Percentiles rank a stretch among this genome's conserved stretches.
phyloP scores from a whole-genome alignment of 2,888 invertebrate species.

The Heliothis peltigera region DNA sequence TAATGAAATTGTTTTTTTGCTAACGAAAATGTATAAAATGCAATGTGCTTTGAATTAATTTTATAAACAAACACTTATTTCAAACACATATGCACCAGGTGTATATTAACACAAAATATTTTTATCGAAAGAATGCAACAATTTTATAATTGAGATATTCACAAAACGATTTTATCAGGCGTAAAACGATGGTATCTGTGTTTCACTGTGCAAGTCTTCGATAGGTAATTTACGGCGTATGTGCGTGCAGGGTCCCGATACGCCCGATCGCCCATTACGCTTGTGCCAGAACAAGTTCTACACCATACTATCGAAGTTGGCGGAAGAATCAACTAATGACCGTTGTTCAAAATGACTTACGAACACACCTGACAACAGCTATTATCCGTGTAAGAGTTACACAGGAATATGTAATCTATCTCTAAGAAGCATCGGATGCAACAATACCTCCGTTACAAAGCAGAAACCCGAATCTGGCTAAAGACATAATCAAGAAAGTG shows the following conservation, averaged over 20 bases:
- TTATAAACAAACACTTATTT: background rate
- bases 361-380: slow-evolving; percentile 57
- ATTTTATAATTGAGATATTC: slow-evolving; percentile 50
- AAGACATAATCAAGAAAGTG: slow-evolving; percentile 54
- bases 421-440: slow-evolving; percentile 33
- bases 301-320: slow-evolving; percentile 54
- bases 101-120: background rate
- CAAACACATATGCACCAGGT: background rate
- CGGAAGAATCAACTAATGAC: slow-evolving; percentile 69
- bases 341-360: slow-evolving; percentile 60
- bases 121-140: slow-evolving; percentile 20
- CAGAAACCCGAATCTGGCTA: slow-evolving; percentile 38
- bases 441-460: slow-evolving; percentile 38
- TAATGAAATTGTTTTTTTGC: slow-evolving; percentile 12
- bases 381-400: slow-evolving; percentile 55
- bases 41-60: background rate
- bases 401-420: slow-evolving; percentile 44
- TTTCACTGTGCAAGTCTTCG: slow-evolving; percentile 56
- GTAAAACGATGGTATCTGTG: slow-evolving; percentile 54
- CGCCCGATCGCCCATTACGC: slow-evolving; percentile 77
- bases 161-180: slow-evolving; percentile 48
- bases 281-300: slow-evolving; percentile 72
- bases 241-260: slow-evolving; percentile 67
- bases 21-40: background rate
- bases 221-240: slow-evolving; percentile 64